A percentile compares a stretch with the other conserved stretches of the same genome.
These are phyloP conservation scores for Mirza zaza DNA, from an alignment of 2,113 vertebrate species.

Conservation along the genomic window DNA sequence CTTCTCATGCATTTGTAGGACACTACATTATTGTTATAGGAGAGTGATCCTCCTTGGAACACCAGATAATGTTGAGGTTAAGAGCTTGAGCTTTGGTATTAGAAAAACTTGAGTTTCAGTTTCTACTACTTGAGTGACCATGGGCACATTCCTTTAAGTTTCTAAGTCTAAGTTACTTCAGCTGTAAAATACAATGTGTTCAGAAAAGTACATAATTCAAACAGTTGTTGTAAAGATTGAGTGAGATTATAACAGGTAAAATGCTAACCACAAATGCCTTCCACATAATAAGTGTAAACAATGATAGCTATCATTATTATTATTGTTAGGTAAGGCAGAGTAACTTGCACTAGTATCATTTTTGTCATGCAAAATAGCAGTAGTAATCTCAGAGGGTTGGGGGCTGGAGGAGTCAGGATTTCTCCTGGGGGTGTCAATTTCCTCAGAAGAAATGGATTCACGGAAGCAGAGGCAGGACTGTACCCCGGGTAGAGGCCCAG, in stretches of 20 bases:
- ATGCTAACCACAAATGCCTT: neutral
- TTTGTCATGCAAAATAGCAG: neutral
- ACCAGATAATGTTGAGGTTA: neutral
- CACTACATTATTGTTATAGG: neutral
- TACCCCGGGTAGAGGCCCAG: accelerated
- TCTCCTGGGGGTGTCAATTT: neutral
- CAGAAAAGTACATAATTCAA: neutral
- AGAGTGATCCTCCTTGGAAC: neutral
- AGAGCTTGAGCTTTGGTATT: neutral
- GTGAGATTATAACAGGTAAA: neutral
- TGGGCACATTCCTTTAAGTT: neutral
- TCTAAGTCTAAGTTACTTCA: neutral
- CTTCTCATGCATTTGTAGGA: neutral
- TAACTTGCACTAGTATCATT: neutral
- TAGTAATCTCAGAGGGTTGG: neutral
- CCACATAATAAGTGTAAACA: neutral
- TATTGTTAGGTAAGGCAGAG: neutral
- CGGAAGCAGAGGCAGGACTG: neutral
- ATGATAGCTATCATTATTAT: neutral
- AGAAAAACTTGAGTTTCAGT: neutral
- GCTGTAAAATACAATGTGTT: neutral
- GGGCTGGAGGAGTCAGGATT: neutral
- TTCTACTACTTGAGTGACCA: neutral
- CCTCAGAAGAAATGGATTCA: neutral
- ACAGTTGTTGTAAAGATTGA: neutral